These are phyloP conservation scores for Coluber constrictor DNA, from an alignment of 2,797 vertebrate genomes.

Conservation along the genomic window DNA sequence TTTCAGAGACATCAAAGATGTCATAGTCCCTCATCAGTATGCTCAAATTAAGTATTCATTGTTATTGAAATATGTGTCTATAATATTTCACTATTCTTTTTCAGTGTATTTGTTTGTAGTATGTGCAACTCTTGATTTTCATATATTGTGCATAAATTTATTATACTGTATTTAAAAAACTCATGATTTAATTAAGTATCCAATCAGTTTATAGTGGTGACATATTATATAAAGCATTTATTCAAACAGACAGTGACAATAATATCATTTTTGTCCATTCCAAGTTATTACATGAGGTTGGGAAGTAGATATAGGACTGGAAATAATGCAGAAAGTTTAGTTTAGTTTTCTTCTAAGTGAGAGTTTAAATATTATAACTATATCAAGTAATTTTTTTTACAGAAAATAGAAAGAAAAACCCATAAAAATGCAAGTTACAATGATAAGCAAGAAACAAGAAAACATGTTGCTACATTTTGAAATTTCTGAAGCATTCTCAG, in stretches of 20 bases:
- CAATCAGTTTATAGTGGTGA: background rate
- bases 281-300: background rate
- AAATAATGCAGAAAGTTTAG: background rate
- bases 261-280: background rate
- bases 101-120: background rate
- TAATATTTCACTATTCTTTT: background rate
- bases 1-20: background rate
- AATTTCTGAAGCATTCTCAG: background rate
- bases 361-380: background rate
- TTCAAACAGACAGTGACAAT: background rate
- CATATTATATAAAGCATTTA: background rate
- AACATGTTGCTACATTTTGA: background rate
- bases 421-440: background rate
- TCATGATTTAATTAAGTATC: background rate
- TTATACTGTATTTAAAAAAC: background rate
- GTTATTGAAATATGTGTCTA: background rate
- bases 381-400: background rate
- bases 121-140: background rate
- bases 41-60: background rate
- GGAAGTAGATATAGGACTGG: background rate
- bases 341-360: background rate
- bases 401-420: background rate
- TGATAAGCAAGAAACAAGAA: background rate
- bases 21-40: background rate
- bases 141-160: background rate